Conservation (phyloP, 2,888 invertebrate genomes). For the Fragum fragum region DNA sequence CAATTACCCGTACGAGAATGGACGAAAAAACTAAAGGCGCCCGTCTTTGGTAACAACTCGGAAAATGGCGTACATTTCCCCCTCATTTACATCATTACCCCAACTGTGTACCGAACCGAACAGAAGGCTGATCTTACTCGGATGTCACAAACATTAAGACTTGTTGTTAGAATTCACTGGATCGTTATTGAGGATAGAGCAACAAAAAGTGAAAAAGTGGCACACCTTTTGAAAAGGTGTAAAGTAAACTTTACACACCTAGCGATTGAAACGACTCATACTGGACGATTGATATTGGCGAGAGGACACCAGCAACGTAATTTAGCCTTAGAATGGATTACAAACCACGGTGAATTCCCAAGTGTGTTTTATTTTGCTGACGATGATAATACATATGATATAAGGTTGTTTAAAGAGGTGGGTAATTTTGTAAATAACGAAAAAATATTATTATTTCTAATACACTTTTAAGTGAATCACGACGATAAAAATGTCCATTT, state of each 20-base stretch:
- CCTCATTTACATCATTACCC: slow-evolving; percentile 90
- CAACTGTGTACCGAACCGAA: slow-evolving; percentile 94
- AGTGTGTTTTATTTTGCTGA: slow-evolving; percentile 98
- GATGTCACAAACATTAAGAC: slow-evolving; percentile 93
- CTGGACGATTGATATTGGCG: slow-evolving; percentile 89
- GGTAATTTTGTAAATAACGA: too few species aligned
- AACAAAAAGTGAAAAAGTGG: slow-evolving; percentile 91
- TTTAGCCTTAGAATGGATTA: slow-evolving; percentile 91
- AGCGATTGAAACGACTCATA: slow-evolving; percentile 90
- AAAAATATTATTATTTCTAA: too few species aligned
- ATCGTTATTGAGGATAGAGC: slow-evolving; percentile 95
- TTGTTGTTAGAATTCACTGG: slow-evolving; percentile 96
- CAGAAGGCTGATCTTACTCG: slow-evolving; percentile 98
- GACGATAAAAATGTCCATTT: too few species aligned
- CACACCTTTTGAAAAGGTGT: slow-evolving; percentile 91
- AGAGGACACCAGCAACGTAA: slow-evolving; percentile 87
- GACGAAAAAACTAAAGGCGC: too few species aligned
- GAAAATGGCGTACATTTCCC: slow-evolving; percentile 33
- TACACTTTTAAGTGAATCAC: too few species aligned
- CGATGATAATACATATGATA: slow-evolving; percentile 97
- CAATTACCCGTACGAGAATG: too few species aligned
- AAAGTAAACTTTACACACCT: slow-evolving; percentile 91
- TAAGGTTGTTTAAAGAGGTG: slow-evolving; percentile 96
- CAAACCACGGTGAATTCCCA: slow-evolving; percentile 89
- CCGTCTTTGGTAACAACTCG: background rate